These are phyloP conservation scores for Calliphora vicina DNA, from an alignment of 1,140 invertebrate species.

Conservation along the genomic window DNA sequence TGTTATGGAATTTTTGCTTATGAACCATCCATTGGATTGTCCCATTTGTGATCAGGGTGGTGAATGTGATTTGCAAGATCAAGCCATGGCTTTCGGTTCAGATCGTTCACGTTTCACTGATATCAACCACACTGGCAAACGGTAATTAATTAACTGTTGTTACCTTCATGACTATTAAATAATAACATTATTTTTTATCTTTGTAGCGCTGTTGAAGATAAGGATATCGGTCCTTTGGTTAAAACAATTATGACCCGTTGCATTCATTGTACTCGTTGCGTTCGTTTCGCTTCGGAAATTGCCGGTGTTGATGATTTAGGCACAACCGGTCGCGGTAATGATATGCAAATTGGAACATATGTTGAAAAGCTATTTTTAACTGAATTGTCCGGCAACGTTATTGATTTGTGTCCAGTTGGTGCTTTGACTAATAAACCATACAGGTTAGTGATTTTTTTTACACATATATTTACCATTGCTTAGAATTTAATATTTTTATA, in stretches of 20 bases:
- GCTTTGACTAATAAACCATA: slow-evolving; percentile 98
- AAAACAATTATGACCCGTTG: slow-evolving; percentile 99
- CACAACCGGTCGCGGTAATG: slow-evolving; percentile 92
- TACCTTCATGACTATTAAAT: not conserved
- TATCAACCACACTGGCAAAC: slow-evolving; percentile 92
- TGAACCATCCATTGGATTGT: slow-evolving; percentile 99
- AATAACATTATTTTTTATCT: slow-evolving; percentile 36
- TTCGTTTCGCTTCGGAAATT: slow-evolving; percentile 95
- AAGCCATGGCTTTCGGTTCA: slow-evolving; percentile 99
- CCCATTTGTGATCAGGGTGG: slow-evolving; percentile 99
- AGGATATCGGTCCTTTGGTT: slow-evolving; percentile 96
- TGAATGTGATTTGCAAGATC: slow-evolving; percentile 99
- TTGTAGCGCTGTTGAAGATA: slow-evolving; percentile 95
- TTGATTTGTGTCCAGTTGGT: slow-evolving; percentile 98
- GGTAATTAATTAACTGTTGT: slow-evolving; percentile 65
- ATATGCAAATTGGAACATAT: slow-evolving; percentile 98
- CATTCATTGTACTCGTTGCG: slow-evolving; percentile 99
- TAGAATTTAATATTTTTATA: too few species aligned
- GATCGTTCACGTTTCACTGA: slow-evolving; percentile 95
- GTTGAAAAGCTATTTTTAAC: slow-evolving; percentile 98
- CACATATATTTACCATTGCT: too few species aligned
- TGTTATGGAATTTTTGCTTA: slow-evolving; percentile 98
- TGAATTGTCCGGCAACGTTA: slow-evolving; percentile 97
- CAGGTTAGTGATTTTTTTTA: slow-evolving; percentile 54
- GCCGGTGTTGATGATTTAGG: slow-evolving; percentile 98